phyloP scores from a whole-genome alignment of 2,888 invertebrate genomes.

The Holacanthella duospinosa region DNA sequence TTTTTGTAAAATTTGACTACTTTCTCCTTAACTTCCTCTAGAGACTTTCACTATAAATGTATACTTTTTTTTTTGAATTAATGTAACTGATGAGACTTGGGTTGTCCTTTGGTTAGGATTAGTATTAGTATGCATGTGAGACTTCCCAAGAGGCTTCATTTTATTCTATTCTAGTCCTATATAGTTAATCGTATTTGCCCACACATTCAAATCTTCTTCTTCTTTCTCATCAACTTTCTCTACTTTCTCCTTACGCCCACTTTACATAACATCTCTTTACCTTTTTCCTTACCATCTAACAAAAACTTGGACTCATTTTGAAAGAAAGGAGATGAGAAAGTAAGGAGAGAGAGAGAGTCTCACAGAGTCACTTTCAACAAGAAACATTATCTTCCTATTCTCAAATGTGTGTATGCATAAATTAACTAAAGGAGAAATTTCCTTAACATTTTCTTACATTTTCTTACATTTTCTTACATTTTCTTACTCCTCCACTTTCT shows the following conservation, averaged over 20 bases:
- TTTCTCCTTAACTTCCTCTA: too few relatives aligned
- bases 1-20: background rate
- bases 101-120: background rate
- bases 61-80: background rate
- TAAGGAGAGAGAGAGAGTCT: background rate
- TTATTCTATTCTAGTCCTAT: background rate
- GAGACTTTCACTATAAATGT: too few relatives aligned
- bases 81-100: background rate
- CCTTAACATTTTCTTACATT: background rate
- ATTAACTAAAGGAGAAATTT: background rate
- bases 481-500: slow-evolving; percentile 4
- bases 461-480: background rate
- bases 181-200: slow-evolving; percentile 8
- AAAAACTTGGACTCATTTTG: background rate
- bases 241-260: background rate
- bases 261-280: background rate
- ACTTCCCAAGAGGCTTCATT: background rate
- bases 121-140: slow-evolving; percentile 14
- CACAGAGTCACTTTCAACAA: background rate
- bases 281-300: background rate
- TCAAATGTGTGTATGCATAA: slow-evolving; percentile 6
- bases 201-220: background rate
- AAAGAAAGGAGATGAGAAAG: background rate
- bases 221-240: background rate
- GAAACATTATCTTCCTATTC: slow-evolving; percentile 4